Evolutionary conservation across 2,888 invertebrate genomes (phyloP).

Genomic region (Scelioninae gen. 2): DNA sequence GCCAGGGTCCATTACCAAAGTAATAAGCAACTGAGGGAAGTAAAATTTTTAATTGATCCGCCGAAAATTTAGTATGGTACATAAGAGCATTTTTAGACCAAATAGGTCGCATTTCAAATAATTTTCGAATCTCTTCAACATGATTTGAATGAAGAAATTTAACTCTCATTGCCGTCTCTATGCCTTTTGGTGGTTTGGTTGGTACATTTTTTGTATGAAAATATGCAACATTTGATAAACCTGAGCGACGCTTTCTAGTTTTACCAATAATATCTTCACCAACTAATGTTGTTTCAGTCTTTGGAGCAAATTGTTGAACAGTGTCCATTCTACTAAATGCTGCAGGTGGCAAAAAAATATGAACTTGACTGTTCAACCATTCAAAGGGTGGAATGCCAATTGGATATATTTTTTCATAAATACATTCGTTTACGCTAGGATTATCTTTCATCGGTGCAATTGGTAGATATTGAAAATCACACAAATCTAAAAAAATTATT

Average conservation of each 20-base stretch:
- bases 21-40: slow-evolving; percentile 91
- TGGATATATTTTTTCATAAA: slow-evolving; percentile 82
- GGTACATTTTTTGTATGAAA: slow-evolving; percentile 83
- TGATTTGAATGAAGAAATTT: slow-evolving; percentile 73
- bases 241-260: slow-evolving; percentile 77
- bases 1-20: slow-evolving; percentile 93
- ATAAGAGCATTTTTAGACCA: slow-evolving; percentile 90
- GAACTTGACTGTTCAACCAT: slow-evolving; percentile 79
- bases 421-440: slow-evolving; percentile 77
- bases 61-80: slow-evolving; percentile 79
- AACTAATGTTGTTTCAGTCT: slow-evolving; percentile 67
- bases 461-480: slow-evolving; percentile 95
- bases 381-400: slow-evolving; percentile 76
- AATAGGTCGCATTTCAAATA: slow-evolving; percentile 91
- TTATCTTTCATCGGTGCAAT: slow-evolving; percentile 76
- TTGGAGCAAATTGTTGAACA: slow-evolving; percentile 71
- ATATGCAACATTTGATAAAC: slow-evolving; percentile 79
- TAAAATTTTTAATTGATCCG: slow-evolving; percentile 83
- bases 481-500: slow-evolving; percentile 83
- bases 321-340: slow-evolving; percentile 87
- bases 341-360: slow-evolving; percentile 85
- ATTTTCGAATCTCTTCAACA: slow-evolving; percentile 70
- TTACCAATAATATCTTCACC: slow-evolving; percentile 76
- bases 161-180: slow-evolving; percentile 77
- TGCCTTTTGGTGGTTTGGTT: slow-evolving; percentile 78